A percentile compares a stretch with the other conserved stretches of the same genome.
phyloP scores from a whole-genome alignment of 2,888 invertebrate genomes.

The Drosophila neutralis region DNA sequence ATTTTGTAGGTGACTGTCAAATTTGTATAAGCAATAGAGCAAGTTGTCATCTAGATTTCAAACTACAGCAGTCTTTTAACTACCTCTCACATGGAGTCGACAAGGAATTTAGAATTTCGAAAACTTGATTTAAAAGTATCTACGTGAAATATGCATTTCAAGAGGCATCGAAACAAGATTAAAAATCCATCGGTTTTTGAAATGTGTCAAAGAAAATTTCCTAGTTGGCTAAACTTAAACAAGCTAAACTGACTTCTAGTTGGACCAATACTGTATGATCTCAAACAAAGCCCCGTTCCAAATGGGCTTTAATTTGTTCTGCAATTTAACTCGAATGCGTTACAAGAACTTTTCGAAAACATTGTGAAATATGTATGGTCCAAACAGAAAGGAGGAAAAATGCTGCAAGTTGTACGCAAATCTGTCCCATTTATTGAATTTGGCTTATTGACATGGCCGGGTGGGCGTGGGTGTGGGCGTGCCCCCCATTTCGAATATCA shows the following conservation, averaged over 20 bases:
- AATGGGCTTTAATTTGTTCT: not conserved
- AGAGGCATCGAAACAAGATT: not conserved
- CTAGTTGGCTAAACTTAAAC: not conserved
- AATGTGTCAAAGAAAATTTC: not conserved
- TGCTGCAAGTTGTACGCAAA: not conserved
- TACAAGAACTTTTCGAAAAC: not conserved
- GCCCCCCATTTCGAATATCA: constrained; percentile 10
- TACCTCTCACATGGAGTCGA: not conserved
- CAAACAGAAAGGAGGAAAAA: not conserved
- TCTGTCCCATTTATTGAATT: not conserved
- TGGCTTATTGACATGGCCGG: constrained; percentile 1
- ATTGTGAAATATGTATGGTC: not conserved
- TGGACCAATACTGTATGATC: not conserved
- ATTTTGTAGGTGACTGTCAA: constrained; percentile 1
- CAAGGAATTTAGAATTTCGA: not conserved
- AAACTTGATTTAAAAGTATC: not conserved
- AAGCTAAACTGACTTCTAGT: not conserved
- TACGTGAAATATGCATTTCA: not conserved
- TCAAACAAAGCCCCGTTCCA: not conserved
- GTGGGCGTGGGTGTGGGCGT: not conserved
- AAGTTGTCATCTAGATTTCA: not conserved
- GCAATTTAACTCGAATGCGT: not conserved
- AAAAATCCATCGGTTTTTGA: not conserved
- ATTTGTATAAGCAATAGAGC: not conserved
- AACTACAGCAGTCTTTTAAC: not conserved